Conservation (phyloP, 1,140 invertebrate species). For the Drosophila novamexicana region DNA sequence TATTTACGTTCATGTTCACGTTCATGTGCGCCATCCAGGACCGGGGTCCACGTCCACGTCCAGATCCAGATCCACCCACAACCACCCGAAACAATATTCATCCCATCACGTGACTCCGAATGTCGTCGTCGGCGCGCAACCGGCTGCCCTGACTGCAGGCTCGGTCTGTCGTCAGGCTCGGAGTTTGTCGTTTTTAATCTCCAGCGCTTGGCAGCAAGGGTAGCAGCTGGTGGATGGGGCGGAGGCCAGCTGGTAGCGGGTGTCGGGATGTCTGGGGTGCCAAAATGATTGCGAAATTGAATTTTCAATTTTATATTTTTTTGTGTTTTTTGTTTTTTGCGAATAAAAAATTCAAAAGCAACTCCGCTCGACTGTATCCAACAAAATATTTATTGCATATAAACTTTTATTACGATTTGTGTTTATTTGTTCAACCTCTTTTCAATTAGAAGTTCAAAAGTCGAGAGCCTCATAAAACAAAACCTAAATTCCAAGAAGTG, state of each 20-base stretch:
- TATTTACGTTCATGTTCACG: neutral
- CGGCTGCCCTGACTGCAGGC: neutral
- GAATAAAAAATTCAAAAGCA: conserved; percentile 79
- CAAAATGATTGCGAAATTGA: conserved; percentile 81
- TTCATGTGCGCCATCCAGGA: neutral
- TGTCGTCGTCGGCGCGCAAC: conserved; percentile 14
- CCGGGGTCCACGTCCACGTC: neutral
- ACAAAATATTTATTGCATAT: conserved; percentile 81
- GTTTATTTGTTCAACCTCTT: conserved; percentile 76
- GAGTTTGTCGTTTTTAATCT: conserved; percentile 79
- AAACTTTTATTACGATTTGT: conserved; percentile 82
- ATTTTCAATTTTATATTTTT: conserved; percentile 74
- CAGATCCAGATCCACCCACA: conserved; percentile 11
- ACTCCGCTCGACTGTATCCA: conserved; percentile 47
- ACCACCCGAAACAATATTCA: conserved; percentile 23
- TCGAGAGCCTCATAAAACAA: conserved; percentile 67
- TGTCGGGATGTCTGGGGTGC: conserved; percentile 55
- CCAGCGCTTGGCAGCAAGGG: conserved; percentile 27
- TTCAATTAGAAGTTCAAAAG: conserved; percentile 69
- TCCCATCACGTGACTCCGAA: conserved; percentile 28
- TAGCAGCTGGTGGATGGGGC: conserved; percentile 9
- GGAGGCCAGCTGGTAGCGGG: neutral
- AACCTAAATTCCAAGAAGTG: conserved; percentile 13
- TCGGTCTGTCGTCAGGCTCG: conserved; percentile 49
- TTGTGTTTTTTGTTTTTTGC: conserved; percentile 33